Evolutionary conservation across 2,888 invertebrate species (phyloP), one percentile per base, ranked within the genome.

Genomic region (Drepana falcataria): DNA sequence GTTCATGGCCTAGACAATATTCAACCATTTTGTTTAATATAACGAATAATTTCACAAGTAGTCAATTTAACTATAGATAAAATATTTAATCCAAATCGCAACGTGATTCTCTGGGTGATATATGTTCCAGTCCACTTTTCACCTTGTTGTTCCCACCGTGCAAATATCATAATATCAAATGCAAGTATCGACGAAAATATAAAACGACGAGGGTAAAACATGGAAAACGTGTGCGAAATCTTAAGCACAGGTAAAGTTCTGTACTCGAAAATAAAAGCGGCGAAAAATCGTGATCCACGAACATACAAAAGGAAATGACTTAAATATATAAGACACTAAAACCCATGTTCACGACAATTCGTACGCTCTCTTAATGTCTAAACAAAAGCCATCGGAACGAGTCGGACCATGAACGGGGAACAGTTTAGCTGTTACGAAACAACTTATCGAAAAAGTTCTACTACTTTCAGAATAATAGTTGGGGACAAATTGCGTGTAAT

Each of bases 321-420:
- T 55, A 58, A 71, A 69, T 67, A 74, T 75, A 77, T 77, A 71
- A 73, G 70, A 73, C 70, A 67, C 72, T 73, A 70, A 73, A 77
- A 70, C 69, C 71, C 71, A 69, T 77, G 81, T 80, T 81, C 75
- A 67, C 79, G 71, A 73, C 74, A 62, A 78, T 80, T 77, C 77
- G 73, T 81, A 84, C 77, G 74, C 78, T 80, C 79, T 72, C 77
- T 75, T 83, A 80, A 85, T 79, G 79, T 83, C 78, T 75, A 75
- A 84, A 85, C 83, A 85, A 85, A 82, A 73, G 81, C 77, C 66
- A 81, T 85, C 66, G 71, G 64, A 75, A 66, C 69, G 63, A 69
- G 72, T 66, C 70, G 62, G 75, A 66, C 64, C 73, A 71, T 71
- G 74, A 79, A 77, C 73, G 68, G 71, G 57, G 57, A 66, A 68